Base-by-base conservation (phyloP, 2,797 vertebrate genomes). In the Crypturellus tataupa region DNA sequence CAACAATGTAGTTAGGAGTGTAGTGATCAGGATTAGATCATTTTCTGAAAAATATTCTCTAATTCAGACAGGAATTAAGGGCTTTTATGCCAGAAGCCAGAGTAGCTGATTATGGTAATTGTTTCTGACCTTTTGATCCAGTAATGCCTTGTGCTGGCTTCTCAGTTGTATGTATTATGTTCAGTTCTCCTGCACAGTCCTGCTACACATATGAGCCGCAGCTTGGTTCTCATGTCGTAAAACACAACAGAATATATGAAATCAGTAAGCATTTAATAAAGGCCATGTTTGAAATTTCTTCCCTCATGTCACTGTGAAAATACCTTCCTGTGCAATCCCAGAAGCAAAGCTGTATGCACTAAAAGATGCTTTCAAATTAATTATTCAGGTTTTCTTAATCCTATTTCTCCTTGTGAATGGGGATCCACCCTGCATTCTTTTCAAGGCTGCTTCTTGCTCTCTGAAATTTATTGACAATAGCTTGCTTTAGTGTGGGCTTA, bases 181-280 rank as follows among this genome's bases (percentile, higher is more conserved):
- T 73, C 79, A 80, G 24, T 53, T 89, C 17, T 79, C 68, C 63
- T 60, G 64, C 31, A 56, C 33, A 58, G 27, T 67, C 87, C 53
- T 2, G 14, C 68, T 72, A 53, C 69, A 42, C 29, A 14, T 69
- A 44, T 47, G 31, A 89, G 58, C 33, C 80, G 63, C 55, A 85
- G 39, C 12, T 73, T 75, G n/a, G 46, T 53, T 65, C 78, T 35
- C 76, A 68, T 17, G 53, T 10, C 53, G n/a, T 85, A 64, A 94
- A 94, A 93, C 72, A 33, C 47, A 85, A 64, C n/a, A 80, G 69
- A 85, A 75, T 1, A 78, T 25, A 65, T 39, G 37, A 88, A 89
- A 77, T 86, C 73, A 79, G 60, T 65, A 75, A 72, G 37, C 39
- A 47, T 80, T 76, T 59, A 83, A 86, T 68, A 80, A 81, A 91